Percentiles rank a stretch among this genome's conserved stretches.
These are phyloP conservation scores for Drosophila stalkeri DNA, from an alignment of 2,888 invertebrate species.

Conservation along the genomic window DNA sequence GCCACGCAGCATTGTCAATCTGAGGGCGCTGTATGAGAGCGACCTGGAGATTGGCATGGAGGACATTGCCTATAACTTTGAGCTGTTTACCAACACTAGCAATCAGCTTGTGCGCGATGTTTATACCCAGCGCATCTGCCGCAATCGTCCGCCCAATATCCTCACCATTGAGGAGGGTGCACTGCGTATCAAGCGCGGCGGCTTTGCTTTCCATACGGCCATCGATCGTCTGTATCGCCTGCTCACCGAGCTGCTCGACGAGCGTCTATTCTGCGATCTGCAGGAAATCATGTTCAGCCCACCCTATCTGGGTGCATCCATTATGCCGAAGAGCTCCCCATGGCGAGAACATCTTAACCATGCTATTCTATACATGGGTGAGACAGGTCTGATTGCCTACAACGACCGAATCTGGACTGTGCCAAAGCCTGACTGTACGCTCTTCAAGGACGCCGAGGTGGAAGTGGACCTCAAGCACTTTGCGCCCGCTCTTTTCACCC, in stretches of 20 bases:
- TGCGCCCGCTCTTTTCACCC: constrained; percentile 76
- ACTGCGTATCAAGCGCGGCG: constrained; percentile 72
- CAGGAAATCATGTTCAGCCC: constrained; percentile 79
- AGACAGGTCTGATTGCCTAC: constrained; percentile 71
- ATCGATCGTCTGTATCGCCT: constrained; percentile 76
- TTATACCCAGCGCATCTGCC: constrained; percentile 75
- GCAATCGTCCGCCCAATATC: constrained; percentile 63
- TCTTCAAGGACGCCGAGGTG: constrained; percentile 67
- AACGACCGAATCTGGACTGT: constrained; percentile 76
- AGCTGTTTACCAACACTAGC: constrained; percentile 69
- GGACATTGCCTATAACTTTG: constrained; percentile 78
- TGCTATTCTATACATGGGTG: constrained; percentile 69
- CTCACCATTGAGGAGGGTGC: constrained; percentile 72
- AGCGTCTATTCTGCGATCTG: constrained; percentile 78
- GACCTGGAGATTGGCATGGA: constrained; percentile 83
- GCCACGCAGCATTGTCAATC: constrained; percentile 76
- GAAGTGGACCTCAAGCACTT: constrained; percentile 82
- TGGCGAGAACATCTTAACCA: constrained; percentile 76
- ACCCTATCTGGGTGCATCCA: constrained; percentile 48
- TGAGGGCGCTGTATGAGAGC: constrained; percentile 77
- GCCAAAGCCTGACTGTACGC: constrained; percentile 74
- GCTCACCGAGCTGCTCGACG: constrained; percentile 65
- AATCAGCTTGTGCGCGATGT: constrained; percentile 70
- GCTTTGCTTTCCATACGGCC: constrained; percentile 81
- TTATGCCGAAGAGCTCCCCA: constrained; percentile 69